Evolutionary conservation across 2,888 invertebrate species (phyloP), one percentile per base, ranked within the genome.

Genomic region (Nebria salina): DNA sequence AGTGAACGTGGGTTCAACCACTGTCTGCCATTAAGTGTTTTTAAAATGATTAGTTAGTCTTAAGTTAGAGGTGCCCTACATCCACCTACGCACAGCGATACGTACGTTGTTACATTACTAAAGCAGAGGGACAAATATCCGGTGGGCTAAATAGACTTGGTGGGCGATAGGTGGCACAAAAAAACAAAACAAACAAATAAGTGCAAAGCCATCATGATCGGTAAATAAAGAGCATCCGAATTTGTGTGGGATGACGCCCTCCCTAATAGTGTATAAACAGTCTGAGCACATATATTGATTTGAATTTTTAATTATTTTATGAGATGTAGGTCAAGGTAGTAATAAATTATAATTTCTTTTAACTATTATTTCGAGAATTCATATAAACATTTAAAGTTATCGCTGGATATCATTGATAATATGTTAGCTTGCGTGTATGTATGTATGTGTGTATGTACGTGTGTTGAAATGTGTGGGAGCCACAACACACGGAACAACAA

Each of bases 11-110:
- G 70, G 77, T 70, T 54, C 13, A 13, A 65, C 20, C 68, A 70
- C 34, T 34, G 34, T 34, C 34, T 34, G 34, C 70, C 77, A 77
- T 77, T 77, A 77, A 42, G 77, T 77, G 70, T 77, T 77, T 77
- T 72, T 43, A 43, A 54, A 70, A 77, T 77, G 77, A 77, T 77
- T 77, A 77, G 77, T 70, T 26, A 13, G 34, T 54, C 26, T 68
- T 73, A 73, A 43, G 25, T 43, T 77, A 77, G 75, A 65, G 77
- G 64, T 77, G 77, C 77, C 72, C 77, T 77, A 42, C 42, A 77
- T 77, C 77, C 54, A 70, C 77, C 77, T 20, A 77, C 77, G 25
- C 54, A n/a, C 54, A 11, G 11, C 8, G 42, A 54, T 70, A 77
- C 11, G 70, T 77, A 77, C 54, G 54, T 77, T 77, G 77, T 77